phyloP scores from a whole-genome alignment of 2,113 vertebrate genomes.

The Pteruthius melanotis region DNA sequence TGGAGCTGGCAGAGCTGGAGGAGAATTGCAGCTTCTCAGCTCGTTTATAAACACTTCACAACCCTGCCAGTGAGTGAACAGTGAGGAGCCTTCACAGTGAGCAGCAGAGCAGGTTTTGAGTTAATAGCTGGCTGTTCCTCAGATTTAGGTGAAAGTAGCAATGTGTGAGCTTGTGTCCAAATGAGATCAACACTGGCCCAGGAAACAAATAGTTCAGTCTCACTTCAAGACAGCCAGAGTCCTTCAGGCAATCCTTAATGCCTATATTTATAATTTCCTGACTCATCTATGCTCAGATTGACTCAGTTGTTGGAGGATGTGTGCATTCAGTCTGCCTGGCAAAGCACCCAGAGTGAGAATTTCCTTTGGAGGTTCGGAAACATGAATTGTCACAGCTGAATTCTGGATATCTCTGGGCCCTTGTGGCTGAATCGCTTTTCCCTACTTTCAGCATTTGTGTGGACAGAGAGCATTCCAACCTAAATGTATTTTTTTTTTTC shows the following conservation, averaged over 20 bases:
- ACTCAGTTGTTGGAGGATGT: neutral
- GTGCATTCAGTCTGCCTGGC: neutral
- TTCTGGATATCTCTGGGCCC: neutral
- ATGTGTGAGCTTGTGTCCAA: neutral
- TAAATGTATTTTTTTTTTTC: neutral
- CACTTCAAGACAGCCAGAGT: neutral
- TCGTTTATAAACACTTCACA: constrained; percentile 13
- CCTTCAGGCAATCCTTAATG: neutral
- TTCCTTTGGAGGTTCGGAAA: neutral
- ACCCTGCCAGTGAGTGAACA: neutral
- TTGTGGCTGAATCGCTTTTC: neutral
- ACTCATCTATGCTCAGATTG: neutral
- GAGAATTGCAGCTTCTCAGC: neutral
- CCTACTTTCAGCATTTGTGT: neutral
- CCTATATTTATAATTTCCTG: neutral
- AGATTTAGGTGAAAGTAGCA: constrained; percentile 13
- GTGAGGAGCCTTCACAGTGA: neutral
- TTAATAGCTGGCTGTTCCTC: constrained; percentile 8
- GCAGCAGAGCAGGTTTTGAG: neutral
- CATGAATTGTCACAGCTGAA: neutral
- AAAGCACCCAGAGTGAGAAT: neutral
- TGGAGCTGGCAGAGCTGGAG: neutral
- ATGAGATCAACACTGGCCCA: neutral
- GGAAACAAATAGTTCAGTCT: neutral
- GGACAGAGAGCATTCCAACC: neutral